A percentile compares a stretch with the other conserved stretches of the same genome.
Evolutionary conservation across 2,113 vertebrate genomes (phyloP).

Genomic region (Trinectes maculatus): DNA sequence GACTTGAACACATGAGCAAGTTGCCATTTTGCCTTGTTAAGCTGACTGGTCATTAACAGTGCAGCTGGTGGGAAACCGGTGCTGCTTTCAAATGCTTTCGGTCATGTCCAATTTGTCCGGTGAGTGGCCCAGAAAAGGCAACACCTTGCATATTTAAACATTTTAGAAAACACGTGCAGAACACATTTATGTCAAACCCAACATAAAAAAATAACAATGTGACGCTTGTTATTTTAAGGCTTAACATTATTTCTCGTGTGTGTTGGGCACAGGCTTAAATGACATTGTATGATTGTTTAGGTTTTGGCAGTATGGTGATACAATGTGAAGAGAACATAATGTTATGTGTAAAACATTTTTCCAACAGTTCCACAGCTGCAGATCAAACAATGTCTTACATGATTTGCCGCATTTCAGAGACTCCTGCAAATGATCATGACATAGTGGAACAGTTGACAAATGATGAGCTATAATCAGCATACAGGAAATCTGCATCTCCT

Average conservation of each 20-base stretch:
- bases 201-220: background rate
- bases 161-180: constrained; percentile 6
- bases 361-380: constrained; percentile 29
- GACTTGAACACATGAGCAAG: background rate
- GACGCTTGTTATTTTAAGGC: background rate
- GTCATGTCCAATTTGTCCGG: background rate
- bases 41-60: background rate
- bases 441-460: background rate
- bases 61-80: background rate
- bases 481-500: constrained; percentile 5
- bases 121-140: background rate
- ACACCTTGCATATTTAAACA: background rate
- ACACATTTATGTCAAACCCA: background rate
- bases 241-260: background rate
- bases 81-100: background rate
- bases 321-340: background rate
- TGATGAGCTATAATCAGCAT: constrained; percentile 8
- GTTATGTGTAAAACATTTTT: constrained; percentile 19
- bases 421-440: constrained; percentile 15
- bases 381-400: constrained; percentile 19
- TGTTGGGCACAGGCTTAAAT: background rate
- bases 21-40: constrained; percentile 10
- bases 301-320: constrained; percentile 10
- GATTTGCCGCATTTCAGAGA: constrained; percentile 5
- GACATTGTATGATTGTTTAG: constrained; percentile 2